phyloP scores from a whole-genome alignment of 2,797 vertebrate species.

The Naso thynnoides region DNA sequence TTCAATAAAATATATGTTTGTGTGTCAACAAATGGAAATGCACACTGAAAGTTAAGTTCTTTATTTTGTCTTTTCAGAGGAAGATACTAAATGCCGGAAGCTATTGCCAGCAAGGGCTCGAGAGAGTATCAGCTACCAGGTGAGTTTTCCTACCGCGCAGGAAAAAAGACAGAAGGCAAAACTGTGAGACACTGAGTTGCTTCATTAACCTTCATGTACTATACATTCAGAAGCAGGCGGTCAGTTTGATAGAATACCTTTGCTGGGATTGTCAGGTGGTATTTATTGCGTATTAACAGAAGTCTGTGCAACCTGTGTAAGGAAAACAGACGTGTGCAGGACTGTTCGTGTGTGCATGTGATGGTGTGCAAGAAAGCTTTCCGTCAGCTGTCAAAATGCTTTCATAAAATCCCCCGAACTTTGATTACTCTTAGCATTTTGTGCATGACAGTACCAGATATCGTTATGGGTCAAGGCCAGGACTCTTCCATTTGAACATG shows the following conservation, averaged over 20 bases:
- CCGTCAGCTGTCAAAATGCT: slow-evolving; percentile 25
- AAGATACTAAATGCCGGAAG: slow-evolving; percentile 42
- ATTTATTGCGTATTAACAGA: not conserved
- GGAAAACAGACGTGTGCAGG: not conserved
- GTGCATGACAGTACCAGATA: slow-evolving; percentile 36
- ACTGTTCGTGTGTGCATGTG: slow-evolving; percentile 5
- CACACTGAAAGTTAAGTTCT: not conserved
- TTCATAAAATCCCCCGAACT: slow-evolving; percentile 35
- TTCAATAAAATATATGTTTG: slow-evolving; percentile 30
- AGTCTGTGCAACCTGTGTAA: not conserved
- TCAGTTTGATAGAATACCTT: slow-evolving; percentile 47
- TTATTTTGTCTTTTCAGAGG: slow-evolving; percentile 15
- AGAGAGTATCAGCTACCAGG: slow-evolving; percentile 43
- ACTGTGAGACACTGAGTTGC: slow-evolving; percentile 60
- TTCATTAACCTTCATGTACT: slow-evolving; percentile 76
- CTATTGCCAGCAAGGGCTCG: slow-evolving; percentile 23
- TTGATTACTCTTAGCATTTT: slow-evolving; percentile 47
- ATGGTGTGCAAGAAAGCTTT: slow-evolving; percentile 19
- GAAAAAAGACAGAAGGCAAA: slow-evolving; percentile 65
- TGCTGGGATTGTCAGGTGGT: not conserved
- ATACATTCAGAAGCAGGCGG: slow-evolving; percentile 57
- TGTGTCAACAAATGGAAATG: slow-evolving; percentile 1
- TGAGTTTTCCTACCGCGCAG: slow-evolving; percentile 46
- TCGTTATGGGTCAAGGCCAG: slow-evolving; percentile 39
- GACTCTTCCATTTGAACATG: slow-evolving; percentile 33